Percentiles rank a stretch among this genome's conserved stretches.
Conservation (phyloP, 2,113 vertebrate species). For the Sinocyclocheilus anshuiensis region DNA sequence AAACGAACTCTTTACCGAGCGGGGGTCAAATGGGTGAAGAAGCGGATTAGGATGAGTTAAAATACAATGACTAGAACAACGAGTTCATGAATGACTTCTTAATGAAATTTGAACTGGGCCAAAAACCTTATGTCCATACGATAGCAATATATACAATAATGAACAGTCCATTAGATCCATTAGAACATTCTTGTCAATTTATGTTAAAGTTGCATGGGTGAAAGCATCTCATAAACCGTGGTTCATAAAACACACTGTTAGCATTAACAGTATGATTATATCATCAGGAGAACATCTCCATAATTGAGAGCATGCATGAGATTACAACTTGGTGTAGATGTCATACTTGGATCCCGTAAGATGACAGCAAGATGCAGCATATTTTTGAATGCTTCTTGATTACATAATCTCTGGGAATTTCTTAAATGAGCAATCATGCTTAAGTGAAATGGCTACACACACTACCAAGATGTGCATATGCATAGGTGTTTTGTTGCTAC, state of each 20-base stretch:
- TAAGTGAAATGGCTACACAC: neutral
- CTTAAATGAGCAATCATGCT: slow-evolving; percentile 26
- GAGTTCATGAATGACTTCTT: neutral
- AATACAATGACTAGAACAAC: neutral
- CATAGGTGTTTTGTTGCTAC: neutral
- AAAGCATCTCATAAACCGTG: neutral
- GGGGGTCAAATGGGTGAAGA: neutral
- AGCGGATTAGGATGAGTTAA: neutral
- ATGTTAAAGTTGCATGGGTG: neutral
- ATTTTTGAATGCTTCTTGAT: slow-evolving; percentile 31
- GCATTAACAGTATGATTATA: neutral
- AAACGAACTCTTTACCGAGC: neutral
- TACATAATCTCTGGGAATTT: neutral
- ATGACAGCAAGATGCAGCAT: neutral
- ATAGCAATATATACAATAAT: neutral
- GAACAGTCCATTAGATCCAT: slow-evolving; percentile 1
- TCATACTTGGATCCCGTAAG: neutral
- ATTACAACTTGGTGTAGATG: neutral
- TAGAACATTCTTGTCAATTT: neutral
- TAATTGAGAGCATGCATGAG: slow-evolving; percentile 10
- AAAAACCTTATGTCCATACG: neutral
- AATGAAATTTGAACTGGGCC: neutral
- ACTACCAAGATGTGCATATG: neutral
- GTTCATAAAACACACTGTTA: neutral
- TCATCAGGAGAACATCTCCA: slow-evolving; percentile 1